Base-by-base conservation (phyloP, 2,888 invertebrate species). In the Rhimphoctona megacephalus region DNA sequence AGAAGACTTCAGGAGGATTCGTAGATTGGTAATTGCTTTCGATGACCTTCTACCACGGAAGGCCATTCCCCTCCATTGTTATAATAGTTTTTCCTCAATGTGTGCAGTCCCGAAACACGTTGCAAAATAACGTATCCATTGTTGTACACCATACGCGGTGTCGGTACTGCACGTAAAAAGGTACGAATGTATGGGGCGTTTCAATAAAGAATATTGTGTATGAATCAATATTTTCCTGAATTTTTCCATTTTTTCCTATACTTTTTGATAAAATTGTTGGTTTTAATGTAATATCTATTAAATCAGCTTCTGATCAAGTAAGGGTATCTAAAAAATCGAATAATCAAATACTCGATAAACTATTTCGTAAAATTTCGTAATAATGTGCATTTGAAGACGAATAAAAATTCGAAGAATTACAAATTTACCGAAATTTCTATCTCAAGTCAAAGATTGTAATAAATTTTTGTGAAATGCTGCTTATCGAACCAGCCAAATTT, bases 61-160 rank as follows among this genome's bases (percentile, higher is more conserved):
- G 86, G 86, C 79, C 82, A 85, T 82, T 87, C 70, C 66, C 74
- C 85, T 84, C 79, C 81, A 82, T 87, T 85, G 81, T 81, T 52
- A n/a, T 43, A 46, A 39, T 54, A 46, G 39, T 46, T 22, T 79
- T 87, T 84, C 49, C 22, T 73, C 25, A n/a, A 17, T 49, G 14
- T 69, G 39, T 79, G 43, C 43, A 69, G 25, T 52, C 66, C 57
- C 57, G 43, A 82, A 79, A 79, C 81, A 64, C 43, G 69, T 85
- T 87, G 86, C 84, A 76, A 87, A 85, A 84, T 76, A 82, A 39
- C 54, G 61, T 69, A 43, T 54, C 69, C 82, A 74, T 80, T 85
- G 86, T 84, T 82, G 54, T 54, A 8, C 14, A 46, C 36, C 14
- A 73, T 14, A 22, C 33, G 30, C 52, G 43, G 54, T 67, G 36